Evolutionary conservation across 1,140 invertebrate species (phyloP), one percentile per base, ranked within the genome.

Genomic region (Kradibia gibbosae): DNA sequence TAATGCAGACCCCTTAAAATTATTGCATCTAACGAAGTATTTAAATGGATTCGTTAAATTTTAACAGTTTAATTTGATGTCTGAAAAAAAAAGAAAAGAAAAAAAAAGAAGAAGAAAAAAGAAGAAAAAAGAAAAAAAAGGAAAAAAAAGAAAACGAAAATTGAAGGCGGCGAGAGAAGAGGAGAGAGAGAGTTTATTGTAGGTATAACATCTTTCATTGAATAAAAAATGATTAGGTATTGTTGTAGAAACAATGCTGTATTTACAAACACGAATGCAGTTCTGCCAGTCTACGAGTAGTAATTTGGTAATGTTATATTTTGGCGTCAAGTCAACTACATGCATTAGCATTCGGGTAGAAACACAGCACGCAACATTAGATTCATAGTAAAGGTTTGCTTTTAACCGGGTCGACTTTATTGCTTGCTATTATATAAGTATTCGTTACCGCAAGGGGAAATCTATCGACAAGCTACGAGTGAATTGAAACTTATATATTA

Each of bases 301-400:
- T 39, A 39, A 67, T 39, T 67, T 67, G 62, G 62, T 36, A 67
- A 67, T 36, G 62, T 67, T 39, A 20, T 39, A 39, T 67, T 39
- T 67, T 22, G 20, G 34, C 3, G 15, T 20, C 62, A n/a, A 3
- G 20, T n/a, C 15, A 34, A 34, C 34, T 10, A 67, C 20, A 11
- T 20, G 60, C 31, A 36, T 31, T 31, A 60, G 2, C 15, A 28
- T 31, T 1, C 28, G 57, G 25, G 5, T 13, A 20, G n/a, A n/a
- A 3, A 10, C n/a, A 39, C 10, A 67, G 20, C 17, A 53, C 50
- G 50, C 50, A 22, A 53, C 50, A 4, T 5, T 45, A 45, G 42
- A 45, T 45, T 45, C 42, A 8, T 45, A 5, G 42, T 45, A 5
- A 13, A 45, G 7, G 42, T 45, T 45, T 45, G 42, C 42, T 45